These are phyloP conservation scores for Dicaeum eximium DNA, from an alignment of 2,113 vertebrate genomes.

Conservation along the genomic window DNA sequence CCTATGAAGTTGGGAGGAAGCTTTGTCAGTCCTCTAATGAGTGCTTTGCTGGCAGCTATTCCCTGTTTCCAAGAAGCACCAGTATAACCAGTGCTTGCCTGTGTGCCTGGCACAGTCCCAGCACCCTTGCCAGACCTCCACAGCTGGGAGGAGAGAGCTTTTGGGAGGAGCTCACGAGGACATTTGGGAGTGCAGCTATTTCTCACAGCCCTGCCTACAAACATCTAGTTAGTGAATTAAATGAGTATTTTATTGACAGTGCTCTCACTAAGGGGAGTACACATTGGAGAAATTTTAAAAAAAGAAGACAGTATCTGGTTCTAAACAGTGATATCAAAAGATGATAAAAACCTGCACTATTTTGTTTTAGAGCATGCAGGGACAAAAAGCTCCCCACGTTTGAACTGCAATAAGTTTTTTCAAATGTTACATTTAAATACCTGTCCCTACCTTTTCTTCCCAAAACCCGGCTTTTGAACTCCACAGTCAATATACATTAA, in stretches of 20 bases:
- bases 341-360: neutral
- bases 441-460: neutral
- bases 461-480: neutral
- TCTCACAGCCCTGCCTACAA: neutral
- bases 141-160: neutral
- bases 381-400: neutral
- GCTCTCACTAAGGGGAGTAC: neutral
- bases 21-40: neutral
- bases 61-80: neutral
- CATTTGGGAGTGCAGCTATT: neutral
- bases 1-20: neutral
- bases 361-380: neutral
- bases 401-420: neutral
- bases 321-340: neutral
- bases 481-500: neutral
- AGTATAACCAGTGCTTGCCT: rapidly evolving
- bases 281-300: neutral
- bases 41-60: neutral
- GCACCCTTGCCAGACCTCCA: neutral
- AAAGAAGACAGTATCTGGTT: neutral
- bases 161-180: rapidly evolving
- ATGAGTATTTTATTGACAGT: neutral
- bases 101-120: neutral
- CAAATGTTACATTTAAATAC: neutral
- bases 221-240: neutral